Conservation (phyloP, 2,113 vertebrate species). For the Nipponia nippon region DNA sequence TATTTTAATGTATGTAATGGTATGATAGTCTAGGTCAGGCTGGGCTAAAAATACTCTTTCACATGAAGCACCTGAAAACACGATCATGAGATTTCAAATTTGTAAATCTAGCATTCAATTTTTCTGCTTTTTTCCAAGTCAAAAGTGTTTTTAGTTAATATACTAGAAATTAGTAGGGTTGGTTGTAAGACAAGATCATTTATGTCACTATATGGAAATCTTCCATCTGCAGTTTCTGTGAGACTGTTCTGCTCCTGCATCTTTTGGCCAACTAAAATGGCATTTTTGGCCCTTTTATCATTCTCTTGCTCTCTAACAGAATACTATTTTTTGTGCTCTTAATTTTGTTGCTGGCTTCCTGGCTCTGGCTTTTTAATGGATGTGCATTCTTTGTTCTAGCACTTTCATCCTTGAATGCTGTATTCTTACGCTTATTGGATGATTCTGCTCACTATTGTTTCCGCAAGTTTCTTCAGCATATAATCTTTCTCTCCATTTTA, state of each 20-base stretch:
- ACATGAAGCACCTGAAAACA: background rate
- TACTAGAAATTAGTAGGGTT: background rate
- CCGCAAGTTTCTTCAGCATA: background rate
- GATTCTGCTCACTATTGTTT: background rate
- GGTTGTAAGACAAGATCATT: background rate
- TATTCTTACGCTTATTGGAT: background rate
- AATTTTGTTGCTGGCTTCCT: background rate
- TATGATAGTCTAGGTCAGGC: background rate
- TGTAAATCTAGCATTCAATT: background rate
- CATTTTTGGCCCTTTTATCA: background rate
- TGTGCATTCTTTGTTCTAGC: background rate
- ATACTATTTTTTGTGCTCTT: background rate
- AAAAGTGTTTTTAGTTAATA: background rate
- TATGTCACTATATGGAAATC: background rate
- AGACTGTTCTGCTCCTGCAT: background rate
- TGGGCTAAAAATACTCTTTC: background rate
- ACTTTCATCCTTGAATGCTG: background rate
- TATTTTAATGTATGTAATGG: background rate
- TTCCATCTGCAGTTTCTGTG: background rate
- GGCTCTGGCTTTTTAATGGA: background rate
- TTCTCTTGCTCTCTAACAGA: background rate
- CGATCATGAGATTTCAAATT: background rate
- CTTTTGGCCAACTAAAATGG: background rate
- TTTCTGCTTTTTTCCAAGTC: background rate
- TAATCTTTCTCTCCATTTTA: background rate